Conservation (phyloP, 2,888 invertebrate genomes). For the Rhagophthalmus giganteus region DNA sequence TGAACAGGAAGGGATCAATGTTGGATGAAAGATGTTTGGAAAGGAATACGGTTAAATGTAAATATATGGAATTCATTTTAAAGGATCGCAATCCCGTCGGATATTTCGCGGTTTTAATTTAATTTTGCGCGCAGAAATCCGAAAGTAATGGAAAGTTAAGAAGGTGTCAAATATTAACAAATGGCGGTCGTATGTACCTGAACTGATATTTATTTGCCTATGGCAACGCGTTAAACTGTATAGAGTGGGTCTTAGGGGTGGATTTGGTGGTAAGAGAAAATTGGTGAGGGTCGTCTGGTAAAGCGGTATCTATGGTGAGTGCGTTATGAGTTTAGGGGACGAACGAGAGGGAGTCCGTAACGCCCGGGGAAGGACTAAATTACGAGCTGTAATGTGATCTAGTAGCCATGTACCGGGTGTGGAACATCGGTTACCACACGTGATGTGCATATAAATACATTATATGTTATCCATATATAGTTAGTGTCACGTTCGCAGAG, state of each 20-base stretch:
- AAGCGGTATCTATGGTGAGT: conserved; percentile 31
- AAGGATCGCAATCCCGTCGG: too few relatives aligned
- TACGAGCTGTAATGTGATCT: conserved; percentile 51
- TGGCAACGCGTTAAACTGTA: conserved; percentile 19
- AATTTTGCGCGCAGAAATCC: too few relatives aligned
- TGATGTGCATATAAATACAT: conserved; percentile 50
- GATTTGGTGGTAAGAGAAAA: conserved; percentile 28
- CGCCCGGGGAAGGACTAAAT: conserved; percentile 45
- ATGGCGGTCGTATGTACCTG: conserved; percentile 3
- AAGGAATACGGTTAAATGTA: conserved; percentile 19
- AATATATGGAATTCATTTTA: too few relatives aligned
- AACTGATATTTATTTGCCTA: conserved; percentile 19
- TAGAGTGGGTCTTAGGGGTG: conserved; percentile 20
- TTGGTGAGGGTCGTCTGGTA: conserved; percentile 22
- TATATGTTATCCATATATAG: conserved; percentile 45
- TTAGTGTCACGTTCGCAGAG: conserved; percentile 22
- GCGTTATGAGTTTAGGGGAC: conserved; percentile 28
- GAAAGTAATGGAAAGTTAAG: too few relatives aligned
- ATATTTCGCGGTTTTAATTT: too few relatives aligned
- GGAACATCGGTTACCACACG: conserved; percentile 51
- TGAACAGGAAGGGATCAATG: conserved; percentile 35
- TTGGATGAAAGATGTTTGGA: conserved; percentile 30
- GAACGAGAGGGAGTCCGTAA: conserved; percentile 34
- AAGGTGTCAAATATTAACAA: not conserved
- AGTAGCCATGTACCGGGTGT: conserved; percentile 48